These are phyloP conservation scores for Ferrisia virgata DNA, from an alignment of 2,888 invertebrate genomes.

Conservation along the genomic window DNA sequence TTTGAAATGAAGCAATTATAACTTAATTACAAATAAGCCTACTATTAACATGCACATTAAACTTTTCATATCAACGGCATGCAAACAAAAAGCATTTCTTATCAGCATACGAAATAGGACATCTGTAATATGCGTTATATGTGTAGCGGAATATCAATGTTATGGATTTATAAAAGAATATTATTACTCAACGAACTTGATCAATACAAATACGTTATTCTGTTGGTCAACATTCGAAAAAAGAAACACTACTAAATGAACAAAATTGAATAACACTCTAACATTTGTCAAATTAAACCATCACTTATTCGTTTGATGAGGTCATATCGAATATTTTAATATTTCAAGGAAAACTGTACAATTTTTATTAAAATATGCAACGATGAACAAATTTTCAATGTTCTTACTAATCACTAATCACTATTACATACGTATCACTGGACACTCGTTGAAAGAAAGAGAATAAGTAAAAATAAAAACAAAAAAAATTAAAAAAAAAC, in stretches of 20 bases:
- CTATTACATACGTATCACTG: neutral
- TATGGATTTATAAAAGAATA: neutral
- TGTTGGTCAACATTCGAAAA: neutral
- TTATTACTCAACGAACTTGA: neutral
- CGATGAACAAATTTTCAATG: neutral
- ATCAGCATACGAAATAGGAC: neutral
- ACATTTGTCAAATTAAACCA: neutral
- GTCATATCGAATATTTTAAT: neutral
- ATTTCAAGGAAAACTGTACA: slow-evolving; percentile 3
- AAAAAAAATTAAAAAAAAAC: neutral
- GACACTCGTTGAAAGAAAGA: neutral
- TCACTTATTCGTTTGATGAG: neutral
- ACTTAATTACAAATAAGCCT: no score
- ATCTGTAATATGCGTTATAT: neutral
- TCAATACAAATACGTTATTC: neutral
- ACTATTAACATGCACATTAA: no score
- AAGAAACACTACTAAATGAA: neutral
- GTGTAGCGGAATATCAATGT: neutral
- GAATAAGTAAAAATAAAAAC: neutral
- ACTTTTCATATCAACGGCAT: neutral
- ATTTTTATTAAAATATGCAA: slow-evolving; percentile 13
- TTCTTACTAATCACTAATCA: neutral
- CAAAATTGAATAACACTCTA: neutral
- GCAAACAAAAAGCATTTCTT: neutral
- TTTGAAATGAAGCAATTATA: neutral